phyloP scores from a whole-genome alignment of 2,797 vertebrate genomes.

The Zenarchopterus dispar region DNA sequence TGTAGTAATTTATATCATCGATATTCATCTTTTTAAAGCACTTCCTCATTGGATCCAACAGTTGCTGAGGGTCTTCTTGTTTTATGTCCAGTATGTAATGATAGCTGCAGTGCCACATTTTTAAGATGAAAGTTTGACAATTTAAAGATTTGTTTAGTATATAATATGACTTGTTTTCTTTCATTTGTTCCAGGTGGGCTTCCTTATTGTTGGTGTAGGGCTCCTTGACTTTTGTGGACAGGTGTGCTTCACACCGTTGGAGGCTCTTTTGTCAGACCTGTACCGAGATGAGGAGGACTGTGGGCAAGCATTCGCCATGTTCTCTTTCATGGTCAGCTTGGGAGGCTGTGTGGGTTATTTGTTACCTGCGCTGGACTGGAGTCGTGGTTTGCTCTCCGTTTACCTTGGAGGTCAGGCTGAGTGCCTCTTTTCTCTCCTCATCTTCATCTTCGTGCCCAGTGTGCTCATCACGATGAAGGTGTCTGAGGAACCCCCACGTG shows the following conservation, averaged over 20 bases:
- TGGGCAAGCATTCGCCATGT: slow-evolving; percentile 84
- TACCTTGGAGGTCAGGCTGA: slow-evolving; percentile 80
- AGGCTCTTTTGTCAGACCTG: slow-evolving; percentile 84
- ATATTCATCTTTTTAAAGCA: no score
- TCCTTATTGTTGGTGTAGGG: slow-evolving; percentile 84
- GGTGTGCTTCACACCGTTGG: slow-evolving; percentile 84
- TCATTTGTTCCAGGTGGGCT: slow-evolving; percentile 69
- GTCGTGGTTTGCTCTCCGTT: slow-evolving; percentile 70
- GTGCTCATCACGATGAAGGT: slow-evolving; percentile 85
- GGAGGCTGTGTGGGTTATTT: slow-evolving; percentile 86
- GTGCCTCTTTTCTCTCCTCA: slow-evolving; percentile 84
- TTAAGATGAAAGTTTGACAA: no score
- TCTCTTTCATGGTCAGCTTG: slow-evolving; percentile 87
- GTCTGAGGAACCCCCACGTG: slow-evolving; percentile 70
- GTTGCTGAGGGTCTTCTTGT: no score
- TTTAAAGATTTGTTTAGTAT: no score
- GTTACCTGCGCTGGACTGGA: slow-evolving; percentile 84
- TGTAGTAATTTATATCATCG: no score
- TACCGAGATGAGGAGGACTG: slow-evolving; percentile 82
- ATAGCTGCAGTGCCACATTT: no score
- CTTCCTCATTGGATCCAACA: no score
- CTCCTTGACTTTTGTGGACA: slow-evolving; percentile 87
- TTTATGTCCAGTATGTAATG: no score
- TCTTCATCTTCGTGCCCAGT: slow-evolving; percentile 82
- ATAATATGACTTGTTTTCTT: neutral